phyloP scores from a whole-genome alignment of 2,113 vertebrate species.

The Callipepla squamata region DNA sequence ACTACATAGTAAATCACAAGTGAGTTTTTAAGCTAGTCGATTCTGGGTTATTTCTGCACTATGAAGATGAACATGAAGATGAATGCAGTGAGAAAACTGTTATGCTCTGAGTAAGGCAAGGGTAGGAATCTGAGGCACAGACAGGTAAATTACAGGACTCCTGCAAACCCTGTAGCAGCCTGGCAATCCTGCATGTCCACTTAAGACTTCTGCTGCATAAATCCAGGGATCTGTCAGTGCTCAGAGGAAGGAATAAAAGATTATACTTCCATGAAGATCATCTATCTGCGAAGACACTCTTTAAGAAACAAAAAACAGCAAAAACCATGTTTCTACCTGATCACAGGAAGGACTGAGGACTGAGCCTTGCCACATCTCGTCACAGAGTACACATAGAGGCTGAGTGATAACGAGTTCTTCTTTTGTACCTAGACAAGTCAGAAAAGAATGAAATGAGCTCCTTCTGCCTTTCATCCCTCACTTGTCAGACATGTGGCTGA shows the following conservation, averaged over 20 bases:
- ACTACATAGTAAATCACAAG: neutral
- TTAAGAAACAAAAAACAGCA: neutral
- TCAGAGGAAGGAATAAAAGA: neutral
- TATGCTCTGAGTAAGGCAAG: rapidly evolving
- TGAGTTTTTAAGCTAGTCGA: neutral
- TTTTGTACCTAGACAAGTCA: neutral
- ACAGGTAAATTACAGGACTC: neutral
- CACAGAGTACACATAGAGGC: neutral
- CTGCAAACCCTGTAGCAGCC: neutral
- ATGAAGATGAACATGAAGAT: neutral
- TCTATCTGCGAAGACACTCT: neutral
- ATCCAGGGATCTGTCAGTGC: neutral
- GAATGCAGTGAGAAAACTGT: neutral
- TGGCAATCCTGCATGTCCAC: neutral
- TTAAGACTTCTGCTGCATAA: neutral
- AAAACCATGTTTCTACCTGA: neutral
- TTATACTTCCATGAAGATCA: neutral
- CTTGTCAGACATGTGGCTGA: neutral
- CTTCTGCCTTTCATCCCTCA: neutral
- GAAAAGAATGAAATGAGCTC: neutral
- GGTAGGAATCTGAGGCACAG: neutral
- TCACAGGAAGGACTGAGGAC: neutral
- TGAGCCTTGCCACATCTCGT: neutral
- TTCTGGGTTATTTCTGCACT: neutral
- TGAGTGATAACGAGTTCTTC: neutral